These are phyloP conservation scores for Calonectris borealis DNA, from an alignment of 2,113 vertebrate genomes.

Conservation along the genomic window DNA sequence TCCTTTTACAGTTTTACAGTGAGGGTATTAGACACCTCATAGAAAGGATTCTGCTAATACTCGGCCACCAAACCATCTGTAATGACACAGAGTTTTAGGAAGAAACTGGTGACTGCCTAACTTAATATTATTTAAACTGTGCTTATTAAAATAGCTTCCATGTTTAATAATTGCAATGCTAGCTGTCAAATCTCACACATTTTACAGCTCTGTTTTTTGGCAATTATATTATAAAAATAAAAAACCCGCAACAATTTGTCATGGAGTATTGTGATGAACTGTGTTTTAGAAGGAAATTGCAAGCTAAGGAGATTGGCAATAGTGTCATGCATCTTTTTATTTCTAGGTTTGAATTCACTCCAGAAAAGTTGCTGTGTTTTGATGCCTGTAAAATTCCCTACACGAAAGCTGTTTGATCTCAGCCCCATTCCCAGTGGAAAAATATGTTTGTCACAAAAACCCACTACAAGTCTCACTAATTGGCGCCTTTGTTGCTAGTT, in stretches of 20 bases:
- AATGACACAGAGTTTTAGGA: not conserved
- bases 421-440: not conserved
- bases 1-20: not conserved
- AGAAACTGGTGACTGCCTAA: not conserved
- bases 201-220: not conserved
- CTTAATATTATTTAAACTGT: not conserved
- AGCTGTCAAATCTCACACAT: not conserved
- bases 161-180: not conserved
- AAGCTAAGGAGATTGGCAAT: not conserved
- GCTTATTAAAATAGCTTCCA: not conserved
- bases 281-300: not conserved
- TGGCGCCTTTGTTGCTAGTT: not conserved
- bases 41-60: not conserved
- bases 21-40: not conserved
- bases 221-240: not conserved
- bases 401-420: not conserved
- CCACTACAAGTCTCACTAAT: not conserved
- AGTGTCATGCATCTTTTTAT: not conserved
- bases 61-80: fast-evolving
- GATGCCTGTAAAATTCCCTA: not conserved
- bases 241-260: not conserved
- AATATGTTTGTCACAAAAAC: not conserved
- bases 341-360: not conserved
- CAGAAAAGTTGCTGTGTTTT: not conserved
- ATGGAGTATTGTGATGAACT: not conserved